Conservation (phyloP, 2,113 vertebrate genomes). For the Mellivora capensis region DNA sequence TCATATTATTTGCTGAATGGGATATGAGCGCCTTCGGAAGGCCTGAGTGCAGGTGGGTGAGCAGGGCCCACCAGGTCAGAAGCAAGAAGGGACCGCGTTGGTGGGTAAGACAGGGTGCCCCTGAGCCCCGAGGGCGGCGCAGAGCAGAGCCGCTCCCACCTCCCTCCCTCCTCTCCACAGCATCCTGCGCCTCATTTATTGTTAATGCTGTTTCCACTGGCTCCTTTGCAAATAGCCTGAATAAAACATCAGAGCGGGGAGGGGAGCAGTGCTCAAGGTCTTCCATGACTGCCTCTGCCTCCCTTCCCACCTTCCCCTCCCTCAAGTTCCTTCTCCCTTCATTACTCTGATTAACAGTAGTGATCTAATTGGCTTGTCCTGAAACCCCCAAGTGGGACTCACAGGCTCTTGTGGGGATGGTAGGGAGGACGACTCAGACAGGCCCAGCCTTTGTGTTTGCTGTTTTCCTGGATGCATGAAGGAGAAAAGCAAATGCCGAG, state of each 20-base stretch:
- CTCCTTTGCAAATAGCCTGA: conserved; percentile 72
- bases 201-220: conserved; percentile 65
- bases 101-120: background rate
- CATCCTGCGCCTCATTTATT: conserved; percentile 67
- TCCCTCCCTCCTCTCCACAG: background rate
- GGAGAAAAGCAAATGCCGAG: background rate
- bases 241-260: conserved; percentile 62
- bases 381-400: conserved; percentile 56
- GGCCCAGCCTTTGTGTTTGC: background rate
- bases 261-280: background rate
- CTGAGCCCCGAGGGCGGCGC: background rate
- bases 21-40: background rate
- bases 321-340: conserved; percentile 12
- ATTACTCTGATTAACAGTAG: conserved; percentile 66
- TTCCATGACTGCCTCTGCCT: conserved; percentile 26
- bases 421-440: background rate
- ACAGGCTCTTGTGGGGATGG: background rate
- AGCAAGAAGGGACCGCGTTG: background rate
- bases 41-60: background rate
- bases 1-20: background rate
- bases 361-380: conserved; percentile 60
- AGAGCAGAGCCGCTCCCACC: background rate
- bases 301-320: conserved; percentile 35
- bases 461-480: background rate
- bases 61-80: background rate